Evolutionary conservation across 1,140 invertebrate genomes (phyloP), one percentile per base, ranked within the genome.

Genomic region (Chironomus tepperi): DNA sequence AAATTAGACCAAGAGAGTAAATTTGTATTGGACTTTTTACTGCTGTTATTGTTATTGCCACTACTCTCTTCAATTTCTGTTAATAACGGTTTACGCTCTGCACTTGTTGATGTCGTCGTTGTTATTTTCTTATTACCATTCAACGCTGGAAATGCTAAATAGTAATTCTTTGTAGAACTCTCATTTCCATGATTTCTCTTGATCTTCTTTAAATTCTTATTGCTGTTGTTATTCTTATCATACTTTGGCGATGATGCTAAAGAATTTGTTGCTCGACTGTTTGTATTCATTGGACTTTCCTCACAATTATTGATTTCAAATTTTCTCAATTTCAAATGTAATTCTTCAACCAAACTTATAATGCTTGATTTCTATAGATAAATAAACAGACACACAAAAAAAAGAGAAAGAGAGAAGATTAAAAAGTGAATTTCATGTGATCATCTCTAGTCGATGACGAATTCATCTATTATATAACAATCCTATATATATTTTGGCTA

Each of bases 311-410:
- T 70, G 6, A 2, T 70, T 19, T 70, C 65, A 70, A 70, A 18
- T 70, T 70, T 70, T 19, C 65, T 18, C 19, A 70, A 70, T 18
- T 70, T 70, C 18, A 18, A 70, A 16, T 70, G 16, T 43, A 86
- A 77, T 78, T 86, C 85, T 77, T 86, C 84, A 42, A 87, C 82
- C 24, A 87, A 77, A 73, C 76, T 80, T 79, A 85, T 83, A 75
- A 86, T 84, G 67, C 80, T 82, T 80, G 79, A 79, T 73, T 82
- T 81, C 84, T 86, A 77, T 18, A 81, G 81, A 75, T 76, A 74
- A 77, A 78, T 2, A 2, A 5, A 34, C 2, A 34, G 24, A 5
- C 1, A 34, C 24, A 34, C n/a, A 34, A 34, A 34, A 34, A 2
- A 34, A 5, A 34, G 24, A 34, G 24, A 34, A 34, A 34, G 24